Evolutionary conservation across 2,797 vertebrate genomes (phyloP), one percentile per base, ranked within the genome.

Genomic region (Myripristis murdjan): DNA sequence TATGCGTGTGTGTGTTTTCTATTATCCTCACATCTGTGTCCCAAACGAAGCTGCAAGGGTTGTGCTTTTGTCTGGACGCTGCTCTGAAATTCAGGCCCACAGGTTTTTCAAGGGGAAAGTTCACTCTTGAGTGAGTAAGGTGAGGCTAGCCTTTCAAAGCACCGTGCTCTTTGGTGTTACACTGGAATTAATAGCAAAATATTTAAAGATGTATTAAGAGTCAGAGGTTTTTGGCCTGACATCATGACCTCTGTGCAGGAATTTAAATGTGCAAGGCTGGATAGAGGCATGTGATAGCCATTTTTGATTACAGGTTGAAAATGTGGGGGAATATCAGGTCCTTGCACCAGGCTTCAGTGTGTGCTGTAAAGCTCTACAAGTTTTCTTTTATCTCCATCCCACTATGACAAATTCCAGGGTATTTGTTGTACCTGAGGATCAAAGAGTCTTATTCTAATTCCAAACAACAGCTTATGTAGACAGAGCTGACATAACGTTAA

Each of bases 21-120:
- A 3, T 43, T 26, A 1, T 16, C 9, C 11, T 1, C 1, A 14
- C 22, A 24, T 7, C 4, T 16, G 11, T 52, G 31, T 26, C 23
- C 37, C 14, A 16, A n/a, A 1, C 44, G 23, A 43, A 37, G 60
- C 37, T 72, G 58, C 62, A 43, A 2, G 47, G 22, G 53, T 1
- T 33, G 4, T 39, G 49, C 9, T 16, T 54, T 46, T 23, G 24
- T 3, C 33, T 49, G 35, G 44, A 5, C 39, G 26, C 14, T 61
- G 47, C 20, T 49, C 5, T 35, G 22, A 18, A 20, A 43, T 76
- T 16, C 10, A 22, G 55, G 16, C n/a, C 44, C 26, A 31, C 39
- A 52, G 57, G 60, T 55, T 51, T 76, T 68, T 47, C 20, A 47
- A 63, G 72, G 70, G 66, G 48, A 74, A 67, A 78, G 54, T 81